Evolutionary conservation across 1,140 invertebrate species (phyloP), one percentile per base, ranked within the genome.

Genomic region (Drosophila arizonae): DNA sequence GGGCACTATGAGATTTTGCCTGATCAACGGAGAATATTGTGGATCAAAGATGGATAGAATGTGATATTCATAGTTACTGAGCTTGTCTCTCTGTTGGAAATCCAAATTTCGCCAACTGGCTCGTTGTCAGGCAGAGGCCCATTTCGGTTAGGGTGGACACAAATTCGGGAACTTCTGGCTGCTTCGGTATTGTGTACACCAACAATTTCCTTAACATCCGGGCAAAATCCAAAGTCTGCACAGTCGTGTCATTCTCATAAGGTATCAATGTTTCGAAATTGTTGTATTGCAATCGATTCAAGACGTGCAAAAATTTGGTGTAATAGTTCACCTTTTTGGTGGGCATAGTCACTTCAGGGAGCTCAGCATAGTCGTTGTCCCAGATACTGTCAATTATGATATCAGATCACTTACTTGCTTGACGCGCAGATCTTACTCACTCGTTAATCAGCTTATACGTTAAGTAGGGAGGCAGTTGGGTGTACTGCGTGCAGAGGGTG

Each of bases 51-150:
- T 39, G 1, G 3, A 45, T 45, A 17, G n/a, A 6, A 9, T 24
- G 21, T 45, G 6, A 1, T 17, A 17, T 17, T 45, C n/a, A 45
- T 45, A 6, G n/a, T 45, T 39, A 39, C 36, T 39, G 10, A 39
- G 36, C 11, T 13, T 39, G 36, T 39, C 10, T 39, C 36, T 39
- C 36, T 11, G 11, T 10, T 0, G 36, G 3, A 39, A 39, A 90
- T 6, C 69, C 81, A 62, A 77, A 90, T 1, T 70, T 69, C 1
- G 66, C 50, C 3, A 91, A 45, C 21, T 76, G 84, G 13, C 69
- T 82, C 13, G 58, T 81, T 2, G 86, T 86, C 45, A 76, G 80
- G 21, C 90, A 91, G 6, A 91, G 28, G 11, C 90, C 90, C 61
- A 77, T 63, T 62, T 91, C 90, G 0, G 90, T 91, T 1, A 91